Conservation (phyloP, 2,888 invertebrate genomes). For the Drosophila sordidula region DNA sequence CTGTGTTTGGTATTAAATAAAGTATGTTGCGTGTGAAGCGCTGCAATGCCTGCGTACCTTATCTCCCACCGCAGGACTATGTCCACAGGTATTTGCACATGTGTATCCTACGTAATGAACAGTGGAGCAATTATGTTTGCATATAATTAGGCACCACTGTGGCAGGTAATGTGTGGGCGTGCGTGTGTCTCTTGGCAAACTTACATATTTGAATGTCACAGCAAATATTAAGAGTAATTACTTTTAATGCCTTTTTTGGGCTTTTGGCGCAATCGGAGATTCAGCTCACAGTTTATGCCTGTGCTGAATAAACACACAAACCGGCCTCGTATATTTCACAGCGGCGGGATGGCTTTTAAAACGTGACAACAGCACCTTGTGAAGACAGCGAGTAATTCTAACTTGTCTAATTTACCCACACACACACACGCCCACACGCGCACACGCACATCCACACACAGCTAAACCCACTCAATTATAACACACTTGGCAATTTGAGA, state of each 20-base stretch:
- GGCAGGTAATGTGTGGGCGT: neutral
- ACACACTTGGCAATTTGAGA: conserved; percentile 46
- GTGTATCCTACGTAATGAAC: neutral
- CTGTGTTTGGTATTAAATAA: conserved; percentile 12
- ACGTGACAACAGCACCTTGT: conserved; percentile 11
- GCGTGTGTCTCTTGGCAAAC: conserved; percentile 9
- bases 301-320: neutral
- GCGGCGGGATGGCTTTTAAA: neutral
- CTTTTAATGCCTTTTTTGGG: conserved; percentile 16
- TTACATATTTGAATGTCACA: conserved; percentile 33
- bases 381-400: neutral
- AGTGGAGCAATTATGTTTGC: conserved; percentile 35
- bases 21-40: neutral
- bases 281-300: conserved; percentile 4
- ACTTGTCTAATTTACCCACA: conserved; percentile 20
- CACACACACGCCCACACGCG: neutral
- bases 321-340: neutral
- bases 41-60: conserved; percentile 5
- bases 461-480: conserved; percentile 43
- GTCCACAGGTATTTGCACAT: no score
- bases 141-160: conserved; percentile 24
- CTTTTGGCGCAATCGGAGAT: neutral
- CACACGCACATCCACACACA: neutral
- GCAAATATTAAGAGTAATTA: conserved; percentile 48
- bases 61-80: conserved; percentile 41